Evolutionary conservation across 2,888 invertebrate species (phyloP), one percentile per base, ranked within the genome.

Genomic region (Caenorhabditis panamensis): DNA sequence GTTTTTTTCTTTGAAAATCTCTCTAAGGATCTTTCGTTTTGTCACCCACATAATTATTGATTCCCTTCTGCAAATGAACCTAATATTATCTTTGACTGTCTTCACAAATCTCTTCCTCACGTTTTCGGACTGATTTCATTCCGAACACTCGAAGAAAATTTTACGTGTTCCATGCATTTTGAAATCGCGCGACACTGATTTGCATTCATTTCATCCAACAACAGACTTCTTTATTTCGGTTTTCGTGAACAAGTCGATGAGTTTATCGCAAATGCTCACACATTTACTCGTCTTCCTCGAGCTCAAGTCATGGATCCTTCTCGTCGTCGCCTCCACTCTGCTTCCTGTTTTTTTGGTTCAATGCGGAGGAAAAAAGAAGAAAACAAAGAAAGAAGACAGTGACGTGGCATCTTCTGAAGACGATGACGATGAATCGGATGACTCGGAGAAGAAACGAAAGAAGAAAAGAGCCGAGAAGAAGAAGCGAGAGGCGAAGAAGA

Each of bases 1-100:
- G 18, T 56, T 44, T 16, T 24, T 62, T 62, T 53, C 13, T 41
- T 16, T 44, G 13, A 69, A 63, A 58, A 63, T 72, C 72, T 64
- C 63, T 16, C 24, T 18, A 6, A 53, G 56, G 56, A 72, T 64
- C 58, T 63, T 64, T 58, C 58, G 36, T n/a, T 49, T 28, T 51
- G 51, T 20, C 51, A 64, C 22, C 59, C 9, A n/a, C 41, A 18
- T 13, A 24, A 24, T 31, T 61, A 26, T 58, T 59, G 47, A 28
- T 62, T 62, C 47, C 61, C 47, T 26, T 41, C 22, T 49, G 9
- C n/a, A 47, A 47, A 71, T 69, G 28, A 61, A 69, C 41, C 41
- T 69, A 61, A 61, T 69, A 69, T 61, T 69, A 61, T 69, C 11
- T n/a, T n/a, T n/a, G n/a, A n/a, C n/a, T n/a, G n/a, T n/a, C n/a